Base-by-base conservation (phyloP, 2,888 invertebrate genomes). In the Druceiella hillmani region DNA sequence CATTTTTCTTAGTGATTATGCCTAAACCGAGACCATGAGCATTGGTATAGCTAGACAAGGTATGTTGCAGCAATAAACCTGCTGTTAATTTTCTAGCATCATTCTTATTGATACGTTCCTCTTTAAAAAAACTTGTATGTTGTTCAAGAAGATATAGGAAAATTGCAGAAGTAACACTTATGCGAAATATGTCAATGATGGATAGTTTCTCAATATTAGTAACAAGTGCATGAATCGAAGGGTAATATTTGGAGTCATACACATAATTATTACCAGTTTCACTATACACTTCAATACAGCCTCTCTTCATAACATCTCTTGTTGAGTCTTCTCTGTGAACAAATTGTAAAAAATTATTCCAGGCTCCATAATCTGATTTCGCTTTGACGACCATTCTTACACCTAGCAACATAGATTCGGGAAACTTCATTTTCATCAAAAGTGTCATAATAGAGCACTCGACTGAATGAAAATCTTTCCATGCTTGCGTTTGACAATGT, bases 11-110 rank as follows among this genome's bases (percentile, higher is more conserved):
- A 11, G 58, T 59, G 36, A 66, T 62, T 28, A 65, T 62, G 27
- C 75, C 70, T 36, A 81, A 74, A 41, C 79, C 76, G 27, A 90
- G 76, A 36, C 83, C 81, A 58, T 92, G 92, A 64, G 86, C 87
- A 62, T 94, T 94, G 41, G 85, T 87, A 0, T 91, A 82, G 44
- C 84, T 78, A 36, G 87, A 87, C 66, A 87, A 88, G 41, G 84
- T 69, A 59, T 91, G 89, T 24, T 76, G 71, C 38, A 91, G 66
- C 22, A 92, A 55, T 13, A 83, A 59, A 6, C 80, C 79, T 15
- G 82, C 82, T 9, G 71, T 57, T 56, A 66, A 64, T 50, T 57
- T 54, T 49, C 53, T 47, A n/a, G 36, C 36, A n/a, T 41, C 40
- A 20, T 69, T 58, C 2, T 60, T 52, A 3, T 58, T 52, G 11